Percentiles rank a stretch among this genome's conserved stretches.
Evolutionary conservation across 2,888 invertebrate genomes (phyloP).

Genomic region (Serripes groenlandicus): DNA sequence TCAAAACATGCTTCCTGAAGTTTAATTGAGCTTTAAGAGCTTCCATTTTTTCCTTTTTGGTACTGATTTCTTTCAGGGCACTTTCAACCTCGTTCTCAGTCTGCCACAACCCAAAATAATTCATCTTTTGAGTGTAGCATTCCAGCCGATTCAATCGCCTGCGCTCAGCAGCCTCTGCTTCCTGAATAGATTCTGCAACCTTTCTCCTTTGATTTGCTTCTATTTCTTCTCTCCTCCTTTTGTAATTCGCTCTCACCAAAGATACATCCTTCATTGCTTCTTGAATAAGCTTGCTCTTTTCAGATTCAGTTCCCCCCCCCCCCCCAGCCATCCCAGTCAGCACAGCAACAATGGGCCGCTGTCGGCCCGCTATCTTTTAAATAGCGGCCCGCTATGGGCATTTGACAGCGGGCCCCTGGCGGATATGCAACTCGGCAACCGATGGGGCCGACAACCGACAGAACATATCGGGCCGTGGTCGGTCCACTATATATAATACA

Average conservation of each 20-base stretch:
- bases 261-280: conserved; percentile 37
- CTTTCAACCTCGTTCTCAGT: conserved; percentile 46
- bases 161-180: conserved; percentile 17
- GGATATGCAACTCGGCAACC: too few species aligned
- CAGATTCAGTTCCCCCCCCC: conserved; percentile 37
- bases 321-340: too few species aligned
- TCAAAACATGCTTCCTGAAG: conserved; percentile 57
- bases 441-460: too few species aligned
- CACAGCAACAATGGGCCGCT: too few species aligned
- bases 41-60: conserved; percentile 35
- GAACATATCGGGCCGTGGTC: too few species aligned
- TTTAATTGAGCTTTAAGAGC: conserved; percentile 60
- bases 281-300: conserved; percentile 24
- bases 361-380: too few species aligned
- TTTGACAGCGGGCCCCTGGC: too few species aligned
- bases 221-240: conserved; percentile 35
- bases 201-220: conserved; percentile 22
- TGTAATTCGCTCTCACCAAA: conserved; percentile 27
- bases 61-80: conserved; percentile 28
- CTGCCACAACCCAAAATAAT: conserved; percentile 61
- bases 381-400: too few species aligned
- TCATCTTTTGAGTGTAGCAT: conserved; percentile 40
- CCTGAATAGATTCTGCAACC: conserved; percentile 21
- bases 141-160: conserved; percentile 38
- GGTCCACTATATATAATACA: too few species aligned